Percentiles rank a stretch among this genome's conserved stretches.
Conservation (phyloP, 2,797 vertebrate species). For the Microhierax caerulescens region DNA sequence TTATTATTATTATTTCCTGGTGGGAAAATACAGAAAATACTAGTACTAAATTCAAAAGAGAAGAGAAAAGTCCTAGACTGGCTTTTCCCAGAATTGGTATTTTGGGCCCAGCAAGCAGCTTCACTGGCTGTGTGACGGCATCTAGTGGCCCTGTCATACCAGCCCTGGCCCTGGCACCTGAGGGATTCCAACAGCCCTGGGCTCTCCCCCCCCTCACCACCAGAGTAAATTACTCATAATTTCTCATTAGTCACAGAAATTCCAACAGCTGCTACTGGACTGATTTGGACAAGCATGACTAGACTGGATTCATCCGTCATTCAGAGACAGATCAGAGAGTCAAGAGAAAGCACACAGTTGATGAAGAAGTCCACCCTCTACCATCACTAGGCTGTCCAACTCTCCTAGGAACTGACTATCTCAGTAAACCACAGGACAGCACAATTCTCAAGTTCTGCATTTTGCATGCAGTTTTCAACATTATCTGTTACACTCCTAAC, state of each 20-base stretch:
- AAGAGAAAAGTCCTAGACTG: background rate
- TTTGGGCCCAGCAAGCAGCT: background rate
- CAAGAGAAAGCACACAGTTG: background rate
- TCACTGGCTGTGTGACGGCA: background rate
- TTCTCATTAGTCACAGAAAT: background rate
- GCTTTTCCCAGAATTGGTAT: background rate
- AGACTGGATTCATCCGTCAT: background rate
- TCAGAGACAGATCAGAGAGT: background rate
- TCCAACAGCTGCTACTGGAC: background rate
- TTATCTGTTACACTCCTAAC: too few species aligned
- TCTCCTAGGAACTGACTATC: background rate
- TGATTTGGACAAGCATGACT: accelerated
- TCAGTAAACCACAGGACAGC: background rate
- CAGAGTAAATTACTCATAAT: accelerated
- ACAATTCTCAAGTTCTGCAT: accelerated
- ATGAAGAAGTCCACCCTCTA: background rate
- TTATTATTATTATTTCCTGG: background rate
- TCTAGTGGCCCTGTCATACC: background rate
- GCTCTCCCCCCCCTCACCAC: background rate
- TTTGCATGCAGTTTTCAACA: background rate
- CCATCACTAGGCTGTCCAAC: background rate
- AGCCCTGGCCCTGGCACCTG: background rate
- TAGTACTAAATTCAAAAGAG: background rate
- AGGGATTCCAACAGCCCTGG: background rate
- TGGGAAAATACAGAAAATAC: background rate